Evolutionary conservation across 1,140 invertebrate species (phyloP).

Genomic region (Neodiprion virginianus): DNA sequence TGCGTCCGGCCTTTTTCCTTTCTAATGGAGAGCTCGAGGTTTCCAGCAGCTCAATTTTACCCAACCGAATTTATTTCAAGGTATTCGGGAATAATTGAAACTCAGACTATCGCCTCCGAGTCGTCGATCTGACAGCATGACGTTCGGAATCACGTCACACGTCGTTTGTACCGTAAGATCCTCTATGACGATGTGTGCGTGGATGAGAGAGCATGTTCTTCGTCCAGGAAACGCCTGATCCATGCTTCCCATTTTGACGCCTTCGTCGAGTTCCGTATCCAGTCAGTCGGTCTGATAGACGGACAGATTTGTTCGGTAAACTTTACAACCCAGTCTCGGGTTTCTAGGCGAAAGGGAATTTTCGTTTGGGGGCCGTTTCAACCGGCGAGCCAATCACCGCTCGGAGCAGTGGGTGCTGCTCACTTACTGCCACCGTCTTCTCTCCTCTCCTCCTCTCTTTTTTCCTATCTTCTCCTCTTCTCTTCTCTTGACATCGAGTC

Average conservation of each 20-base stretch:
- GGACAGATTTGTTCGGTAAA: too few relatives aligned
- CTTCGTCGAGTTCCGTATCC: too few relatives aligned
- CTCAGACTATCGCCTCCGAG: background rate
- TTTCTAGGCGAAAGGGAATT: too few relatives aligned
- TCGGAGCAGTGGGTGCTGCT: conserved; percentile 20
- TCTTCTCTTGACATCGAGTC: conserved; percentile 26
- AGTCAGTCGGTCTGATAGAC: too few relatives aligned
- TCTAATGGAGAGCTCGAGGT: too few relatives aligned
- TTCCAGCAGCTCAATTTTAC: too few relatives aligned
- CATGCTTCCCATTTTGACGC: too few relatives aligned
- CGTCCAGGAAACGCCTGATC: background rate
- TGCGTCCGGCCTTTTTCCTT: too few relatives aligned
- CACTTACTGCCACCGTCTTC: conserved; percentile 24
- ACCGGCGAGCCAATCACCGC: background rate
- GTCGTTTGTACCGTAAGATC: background rate
- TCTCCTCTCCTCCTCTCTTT: conserved; percentile 23
- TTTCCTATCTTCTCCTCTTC: conserved; percentile 31
- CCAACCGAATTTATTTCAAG: too few relatives aligned
- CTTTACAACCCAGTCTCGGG: too few relatives aligned
- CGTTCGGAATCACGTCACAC: background rate
- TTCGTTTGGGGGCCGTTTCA: too few relatives aligned
- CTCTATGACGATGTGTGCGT: background rate
- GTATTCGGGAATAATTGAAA: background rate
- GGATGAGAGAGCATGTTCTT: background rate
- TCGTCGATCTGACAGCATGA: background rate